Percentiles rank a stretch among this genome's conserved stretches.
Conservation (phyloP, 1,140 invertebrate species). For the Aphelenchoides avenae region DNA sequence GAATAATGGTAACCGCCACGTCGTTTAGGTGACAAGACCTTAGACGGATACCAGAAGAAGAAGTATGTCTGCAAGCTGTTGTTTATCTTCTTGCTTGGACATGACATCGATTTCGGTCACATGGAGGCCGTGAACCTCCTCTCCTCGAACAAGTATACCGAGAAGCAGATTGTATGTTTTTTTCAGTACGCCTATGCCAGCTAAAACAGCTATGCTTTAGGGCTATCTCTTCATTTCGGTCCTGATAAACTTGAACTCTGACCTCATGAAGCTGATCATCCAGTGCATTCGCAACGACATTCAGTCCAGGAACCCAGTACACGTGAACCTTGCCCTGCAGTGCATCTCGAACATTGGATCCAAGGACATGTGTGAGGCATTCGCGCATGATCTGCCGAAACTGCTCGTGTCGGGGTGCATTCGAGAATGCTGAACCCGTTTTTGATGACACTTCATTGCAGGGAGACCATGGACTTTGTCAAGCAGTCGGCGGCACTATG, state of each 20-base stretch:
- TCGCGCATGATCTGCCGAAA: conserved; percentile 95
- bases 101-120: conserved; percentile 99
- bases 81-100: conserved; percentile 95
- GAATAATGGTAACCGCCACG: background rate
- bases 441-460: conserved; percentile 57
- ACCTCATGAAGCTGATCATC: conserved; percentile 97
- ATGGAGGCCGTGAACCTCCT: conserved; percentile 99
- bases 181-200: conserved; percentile 5
- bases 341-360: conserved; percentile 99
- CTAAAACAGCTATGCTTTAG: conserved; percentile 64
- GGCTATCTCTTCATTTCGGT: conserved; percentile 99
- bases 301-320: conserved; percentile 89
- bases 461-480: conserved; percentile 98
- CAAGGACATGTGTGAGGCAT: conserved; percentile 98
- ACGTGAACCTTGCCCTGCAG: conserved; percentile 97
- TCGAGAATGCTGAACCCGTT: conserved; percentile 6
- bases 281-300: conserved; percentile 99
- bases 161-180: conserved; percentile 96
- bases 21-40: conserved; percentile 80
- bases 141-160: conserved; percentile 99
- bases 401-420: conserved; percentile 87
- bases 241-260: conserved; percentile 95
- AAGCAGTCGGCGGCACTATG: conserved; percentile 98
- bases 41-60: conserved; percentile 99
- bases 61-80: conserved; percentile 99